Evolutionary conservation across 2,888 invertebrate genomes (phyloP), one percentile per base, ranked within the genome.

Genomic region (Epinotia ramella): DNA sequence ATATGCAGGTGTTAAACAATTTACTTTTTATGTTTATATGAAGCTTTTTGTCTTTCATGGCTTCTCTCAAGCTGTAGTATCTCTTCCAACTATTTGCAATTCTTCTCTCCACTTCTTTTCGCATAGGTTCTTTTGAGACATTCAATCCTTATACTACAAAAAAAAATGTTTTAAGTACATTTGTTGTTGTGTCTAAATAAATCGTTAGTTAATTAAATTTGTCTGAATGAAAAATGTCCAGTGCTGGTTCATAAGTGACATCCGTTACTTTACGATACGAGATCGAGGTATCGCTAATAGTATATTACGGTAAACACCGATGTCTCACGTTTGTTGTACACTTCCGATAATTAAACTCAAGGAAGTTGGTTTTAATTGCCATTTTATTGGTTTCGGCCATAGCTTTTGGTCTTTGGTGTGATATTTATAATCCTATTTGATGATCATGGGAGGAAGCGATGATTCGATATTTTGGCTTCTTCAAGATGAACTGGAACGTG

Each of bases 271-370:
- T 81, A 83, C 78, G 81, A 80, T 69, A 73, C 66, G 65, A 71
- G 77, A 78, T 77, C 67, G 75, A 72, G 77, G 78, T 78, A 81
- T 76, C 79, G 75, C 79, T 77, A 71, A 77, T 79, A 75, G 77
- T 76, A 77, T 77, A 80, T 82, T 83, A 83, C 83, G 82, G 83
- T 84, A 80, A 84, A 80, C 71, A 77, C 73, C 77, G 81, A 84
- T 80, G 82, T 86, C 85, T 83, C 86, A 87, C 88, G 83, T 87
- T 81, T 81, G 80, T 86, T 78, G 80, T 82, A 78, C 77, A 80
- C 84, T 84, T 87, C 87, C 86, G 86, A 83, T 80, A 77, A 77
- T 78, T 78, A 80, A 80, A 79, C 77, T 77, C 77, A 76, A 80
- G 80, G 80, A 81, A 80, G 78, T 77, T 46, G 74, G 56, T 62